A percentile compares a stretch with the other conserved stretches of the same genome.
Conservation (phyloP, 2,888 invertebrate genomes). For the Macropis europaea region DNA sequence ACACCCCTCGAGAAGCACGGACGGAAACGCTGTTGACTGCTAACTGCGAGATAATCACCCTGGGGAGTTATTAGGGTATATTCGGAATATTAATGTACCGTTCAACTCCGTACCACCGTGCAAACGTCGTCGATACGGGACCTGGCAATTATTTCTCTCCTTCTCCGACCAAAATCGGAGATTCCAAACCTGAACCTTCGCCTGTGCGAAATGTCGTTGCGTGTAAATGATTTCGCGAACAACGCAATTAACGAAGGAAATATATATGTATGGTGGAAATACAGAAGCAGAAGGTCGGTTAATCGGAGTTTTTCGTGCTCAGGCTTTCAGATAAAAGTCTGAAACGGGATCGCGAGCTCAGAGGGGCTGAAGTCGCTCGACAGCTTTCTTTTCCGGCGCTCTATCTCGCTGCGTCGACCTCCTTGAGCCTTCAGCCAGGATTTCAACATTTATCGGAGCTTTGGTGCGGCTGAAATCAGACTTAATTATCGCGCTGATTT, state of each 20-base stretch:
- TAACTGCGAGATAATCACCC: not conserved
- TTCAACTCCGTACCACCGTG: too few species aligned
- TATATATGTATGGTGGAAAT: too few species aligned
- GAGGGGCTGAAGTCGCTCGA: not conserved
- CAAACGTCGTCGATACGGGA: too few species aligned
- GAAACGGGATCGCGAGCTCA: not conserved
- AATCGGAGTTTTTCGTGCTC: conserved; percentile 21
- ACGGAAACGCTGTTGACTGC: not conserved
- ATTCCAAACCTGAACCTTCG: too few species aligned
- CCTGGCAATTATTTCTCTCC: too few species aligned
- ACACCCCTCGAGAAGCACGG: not conserved
- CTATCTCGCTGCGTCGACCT: not conserved
- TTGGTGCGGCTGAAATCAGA: conserved; percentile 1
- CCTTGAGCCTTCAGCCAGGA: conserved; percentile 1
- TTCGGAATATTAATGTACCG: not conserved
- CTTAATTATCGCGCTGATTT: conserved; percentile 10
- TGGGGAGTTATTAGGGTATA: not conserved
- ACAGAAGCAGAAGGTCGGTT: too few species aligned
- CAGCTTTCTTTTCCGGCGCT: not conserved
- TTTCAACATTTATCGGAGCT: conserved; percentile 3
- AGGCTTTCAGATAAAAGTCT: conserved; percentile 8
- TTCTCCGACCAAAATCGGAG: too few species aligned
- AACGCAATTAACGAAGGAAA: too few species aligned
- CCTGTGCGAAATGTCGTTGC: too few species aligned
- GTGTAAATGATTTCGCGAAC: too few species aligned